Percentiles rank a stretch among this genome's conserved stretches.
Conservation (phyloP, 2,797 vertebrate species). For the Pangasius sanitwongsei region DNA sequence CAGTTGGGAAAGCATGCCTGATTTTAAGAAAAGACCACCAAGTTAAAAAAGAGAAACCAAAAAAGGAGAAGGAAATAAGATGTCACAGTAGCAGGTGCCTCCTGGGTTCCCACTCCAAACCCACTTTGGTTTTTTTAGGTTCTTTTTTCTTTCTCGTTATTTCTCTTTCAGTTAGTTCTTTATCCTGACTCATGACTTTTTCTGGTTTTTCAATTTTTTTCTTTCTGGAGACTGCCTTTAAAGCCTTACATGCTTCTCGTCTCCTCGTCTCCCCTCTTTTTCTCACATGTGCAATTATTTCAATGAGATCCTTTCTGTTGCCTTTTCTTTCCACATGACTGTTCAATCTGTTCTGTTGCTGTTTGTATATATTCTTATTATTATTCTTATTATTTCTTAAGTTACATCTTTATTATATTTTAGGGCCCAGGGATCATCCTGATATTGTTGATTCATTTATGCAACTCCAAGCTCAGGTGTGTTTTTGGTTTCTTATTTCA, state of each 20-base stretch:
- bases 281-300: constrained; percentile 94
- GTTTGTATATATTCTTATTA: constrained; percentile 99
- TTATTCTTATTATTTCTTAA: constrained; percentile 97
- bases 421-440: constrained; percentile 99
- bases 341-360: constrained; percentile 99
- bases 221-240: constrained; percentile 94
- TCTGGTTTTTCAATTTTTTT: constrained; percentile 86
- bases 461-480: constrained; percentile 99
- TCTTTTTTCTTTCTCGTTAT: constrained; percentile 86
- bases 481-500: constrained; percentile 99
- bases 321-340: constrained; percentile 93
- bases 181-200: constrained; percentile 80
- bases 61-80: constrained; percentile 11
- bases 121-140: constrained; percentile 71
- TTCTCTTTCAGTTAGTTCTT: constrained; percentile 80
- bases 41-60: not conserved
- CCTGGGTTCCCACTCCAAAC: constrained; percentile 85
- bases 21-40: constrained; percentile 30
- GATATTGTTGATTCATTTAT: constrained; percentile 99
- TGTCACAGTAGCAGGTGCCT: constrained; percentile 82
- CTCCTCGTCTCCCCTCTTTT: constrained; percentile 79
- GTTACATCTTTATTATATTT: constrained; percentile 99
- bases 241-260: constrained; percentile 91
- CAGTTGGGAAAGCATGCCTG: constrained; percentile 40
- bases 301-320: constrained; percentile 85